Base-by-base conservation (phyloP, 2,888 invertebrate species). In the Alviniconcha strummeri region DNA sequence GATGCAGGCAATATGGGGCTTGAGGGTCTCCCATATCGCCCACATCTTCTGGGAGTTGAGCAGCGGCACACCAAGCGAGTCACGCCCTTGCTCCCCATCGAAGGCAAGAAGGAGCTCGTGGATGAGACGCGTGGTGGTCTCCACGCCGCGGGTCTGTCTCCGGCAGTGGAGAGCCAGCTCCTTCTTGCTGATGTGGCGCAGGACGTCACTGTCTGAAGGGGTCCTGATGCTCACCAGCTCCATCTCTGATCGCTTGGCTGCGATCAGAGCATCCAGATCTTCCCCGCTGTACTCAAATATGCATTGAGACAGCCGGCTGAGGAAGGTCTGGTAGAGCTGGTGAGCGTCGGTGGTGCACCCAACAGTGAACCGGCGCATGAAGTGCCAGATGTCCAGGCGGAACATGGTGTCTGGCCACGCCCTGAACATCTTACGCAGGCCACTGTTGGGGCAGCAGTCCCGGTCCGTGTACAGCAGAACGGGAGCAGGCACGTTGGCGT, bases 301-400 rank as follows among this genome's bases (percentile, higher is more conserved):
- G 83, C 83, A 83, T 5, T 55, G 13, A n/a, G 87, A 86, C 17
- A 89, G 80, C 15, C 77, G 76, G 5, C 67, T 13, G 86, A 88
- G 89, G 84, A 89, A 88, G 13, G 54, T 36, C 13, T 82, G 86
- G 85, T 89, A 87, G 71, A 88, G 79, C 13, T 81, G 86, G 67
- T 89, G 88, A 5, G 86, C 69, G 64, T 89, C 88, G 54, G 88
- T 85, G 55, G 84, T 81, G 67, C n/a, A 81, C 86, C 11, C 82
- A 82, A 15, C 56, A 36, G 17, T 83, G 52, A 6, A 89, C 5
- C 89, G 74, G 5, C 85, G 71, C 88, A 89, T 89, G 83, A 88
- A 88, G 69, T 89, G 88, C 86, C 87, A 89, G 15, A 87, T 84
- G 83, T 89, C 88, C 54, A 89, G 82, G 5, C 88, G 71, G 15